Base-by-base conservation (phyloP, 2,888 invertebrate genomes). In the Sialis fuliginosa region DNA sequence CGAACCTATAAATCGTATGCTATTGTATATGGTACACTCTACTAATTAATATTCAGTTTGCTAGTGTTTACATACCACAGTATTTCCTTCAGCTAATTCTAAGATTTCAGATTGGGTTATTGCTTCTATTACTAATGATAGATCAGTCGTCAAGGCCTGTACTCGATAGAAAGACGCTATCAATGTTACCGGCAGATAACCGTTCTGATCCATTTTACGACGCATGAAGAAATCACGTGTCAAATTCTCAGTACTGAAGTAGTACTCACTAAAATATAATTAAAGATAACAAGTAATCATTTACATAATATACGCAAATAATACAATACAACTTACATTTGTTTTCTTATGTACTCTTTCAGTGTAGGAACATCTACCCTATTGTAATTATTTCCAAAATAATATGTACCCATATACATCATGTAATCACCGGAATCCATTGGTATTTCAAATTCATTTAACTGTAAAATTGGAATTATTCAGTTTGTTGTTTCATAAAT, bases 121-220 rank as follows among this genome's bases (percentile, higher is more conserved):
- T 4, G 92, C 86, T 60, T 85, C 81, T 10, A 90, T 73, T 53
- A 97, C 85, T 50, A 91, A 69, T 52, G 77, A 71, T 51, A 92
- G 71, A 63, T 96, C 90, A 33, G 80, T 77, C 5, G 92, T 92
- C 53, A 96, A 72, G 45, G 83, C 79, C 55, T 89, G 77, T 51
- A 98, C 86, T 57, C 97, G 80, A 67, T 93, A 90, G 70, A 98
- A 98, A 12, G 93, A 91, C 48, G 95, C 93, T 53, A 98, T 92
- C 52, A 97, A 69, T 50, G 87, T 82, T 42, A 98, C 80, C 1
- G 95, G 92, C 52, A 97, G 77, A 60, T 83, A 97, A 47, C 98
- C 98, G 58, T 92, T 84, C 3, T 77, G 66, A 56, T 91, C 88
- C 98, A 98, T 98, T 75, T 93, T 93, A 56, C 95, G 80, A 33